A percentile compares a stretch with the other conserved stretches of the same genome.
Conservation (phyloP, 2,888 invertebrate species). For the Punctoribates punctum region DNA sequence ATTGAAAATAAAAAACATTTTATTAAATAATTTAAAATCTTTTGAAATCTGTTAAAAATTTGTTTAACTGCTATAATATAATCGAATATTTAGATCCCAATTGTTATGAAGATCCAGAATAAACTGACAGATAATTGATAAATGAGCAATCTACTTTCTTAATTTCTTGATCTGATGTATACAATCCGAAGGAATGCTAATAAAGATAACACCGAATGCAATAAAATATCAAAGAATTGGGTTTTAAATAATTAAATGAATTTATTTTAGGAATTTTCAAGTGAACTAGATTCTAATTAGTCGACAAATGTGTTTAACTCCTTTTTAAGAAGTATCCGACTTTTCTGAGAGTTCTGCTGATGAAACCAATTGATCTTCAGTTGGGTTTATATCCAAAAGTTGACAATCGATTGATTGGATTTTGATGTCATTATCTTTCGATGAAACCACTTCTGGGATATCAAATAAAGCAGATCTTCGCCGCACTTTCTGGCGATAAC, state of each 20-base stretch:
- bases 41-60: conserved; percentile 12
- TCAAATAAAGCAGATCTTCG: conserved; percentile 31
- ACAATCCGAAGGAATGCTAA: background rate
- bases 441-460: conserved; percentile 13
- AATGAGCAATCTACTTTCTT: background rate
- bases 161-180: background rate
- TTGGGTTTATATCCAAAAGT: background rate
- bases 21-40: conserved; percentile 19
- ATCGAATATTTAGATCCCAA: background rate
- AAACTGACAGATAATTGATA: background rate
- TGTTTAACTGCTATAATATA: background rate
- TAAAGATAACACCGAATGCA: background rate
- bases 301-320: too few species aligned
- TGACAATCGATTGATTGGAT: background rate
- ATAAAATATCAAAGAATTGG: background rate
- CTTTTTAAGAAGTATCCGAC: background rate
- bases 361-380: background rate
- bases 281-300: too few species aligned
- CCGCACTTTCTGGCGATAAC: background rate
- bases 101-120: background rate
- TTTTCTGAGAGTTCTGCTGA: background rate
- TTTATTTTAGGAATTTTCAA: background rate
- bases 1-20: conserved; percentile 16
- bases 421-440: background rate
- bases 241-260: background rate